phyloP scores from a whole-genome alignment of 1,140 invertebrate species.

The Cecropterus lyciades region DNA sequence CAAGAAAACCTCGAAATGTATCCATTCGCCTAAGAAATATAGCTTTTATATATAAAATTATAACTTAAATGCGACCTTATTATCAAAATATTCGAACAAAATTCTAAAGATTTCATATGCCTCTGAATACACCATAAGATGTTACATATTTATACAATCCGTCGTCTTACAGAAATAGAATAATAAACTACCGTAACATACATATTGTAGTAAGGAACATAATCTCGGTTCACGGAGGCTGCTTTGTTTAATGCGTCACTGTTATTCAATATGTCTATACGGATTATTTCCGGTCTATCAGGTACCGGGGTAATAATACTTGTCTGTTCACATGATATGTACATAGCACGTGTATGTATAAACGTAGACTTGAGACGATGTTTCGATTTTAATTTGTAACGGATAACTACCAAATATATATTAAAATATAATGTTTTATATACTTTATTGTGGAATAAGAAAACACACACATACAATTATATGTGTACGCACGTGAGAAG shows the following conservation, averaged over 20 bases:
- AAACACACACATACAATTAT: no score
- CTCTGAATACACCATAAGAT: no score
- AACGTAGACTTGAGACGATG: not conserved
- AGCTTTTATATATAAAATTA: no score
- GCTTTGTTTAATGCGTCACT: slow-evolving; percentile 29
- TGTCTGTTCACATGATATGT: not conserved
- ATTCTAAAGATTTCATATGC: no score
- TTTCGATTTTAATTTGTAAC: not conserved
- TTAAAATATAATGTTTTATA: no score
- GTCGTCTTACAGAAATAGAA: not conserved
- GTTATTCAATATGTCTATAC: slow-evolving; percentile 29
- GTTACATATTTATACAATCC: not conserved
- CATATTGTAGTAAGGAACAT: slow-evolving; percentile 20
- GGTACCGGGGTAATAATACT: slow-evolving; percentile 10
- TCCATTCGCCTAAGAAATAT: no score
- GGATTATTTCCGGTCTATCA: slow-evolving; percentile 34
- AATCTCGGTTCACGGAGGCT: slow-evolving; percentile 30
- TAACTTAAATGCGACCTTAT: no score
- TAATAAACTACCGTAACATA: slow-evolving; percentile 25
- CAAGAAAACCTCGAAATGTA: no score
- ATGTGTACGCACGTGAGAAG: no score
- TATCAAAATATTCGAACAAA: no score
- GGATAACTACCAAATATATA: no score
- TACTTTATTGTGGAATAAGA: no score
- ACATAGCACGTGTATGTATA: not conserved